Conservation (phyloP, 2,888 invertebrate genomes). For the Heliconius sara region DNA sequence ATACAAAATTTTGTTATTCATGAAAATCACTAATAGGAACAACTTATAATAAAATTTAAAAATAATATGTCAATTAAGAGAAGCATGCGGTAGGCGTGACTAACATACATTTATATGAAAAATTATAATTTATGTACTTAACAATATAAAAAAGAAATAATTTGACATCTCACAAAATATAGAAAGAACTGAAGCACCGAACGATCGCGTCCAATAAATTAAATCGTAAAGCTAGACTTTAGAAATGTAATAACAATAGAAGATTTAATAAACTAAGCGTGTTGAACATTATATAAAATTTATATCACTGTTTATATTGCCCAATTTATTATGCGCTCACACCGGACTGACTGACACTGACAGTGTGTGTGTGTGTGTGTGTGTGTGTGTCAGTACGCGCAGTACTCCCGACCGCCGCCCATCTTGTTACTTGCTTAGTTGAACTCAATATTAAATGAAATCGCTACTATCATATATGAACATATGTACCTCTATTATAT, state of each 20-base stretch:
- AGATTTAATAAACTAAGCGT: slow-evolving; percentile 31
- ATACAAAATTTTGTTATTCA: slow-evolving; percentile 29
- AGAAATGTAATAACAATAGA: slow-evolving; percentile 45
- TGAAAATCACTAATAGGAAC: slow-evolving; percentile 51
- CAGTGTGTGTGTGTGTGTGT: too few species aligned
- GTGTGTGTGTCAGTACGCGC: too few species aligned
- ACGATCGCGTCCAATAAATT: slow-evolving; percentile 53
- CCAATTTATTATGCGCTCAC: not conserved
- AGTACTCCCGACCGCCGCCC: not conserved
- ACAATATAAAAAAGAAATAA: slow-evolving; percentile 41
- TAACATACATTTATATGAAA: slow-evolving; percentile 46
- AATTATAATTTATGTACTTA: slow-evolving; percentile 47
- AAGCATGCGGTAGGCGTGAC: slow-evolving; percentile 38
- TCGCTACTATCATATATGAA: not conserved
- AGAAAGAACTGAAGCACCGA: slow-evolving; percentile 53
- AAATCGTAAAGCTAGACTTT: slow-evolving; percentile 49
- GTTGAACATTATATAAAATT: slow-evolving; percentile 21
- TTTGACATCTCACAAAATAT: slow-evolving; percentile 10
- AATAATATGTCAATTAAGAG: slow-evolving; percentile 42
- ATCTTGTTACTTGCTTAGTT: not conserved
- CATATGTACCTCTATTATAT: not conserved
- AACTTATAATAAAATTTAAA: slow-evolving; percentile 45
- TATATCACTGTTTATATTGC: not conserved
- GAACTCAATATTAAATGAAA: not conserved
- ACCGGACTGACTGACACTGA: too few species aligned